Percentiles rank a stretch among this genome's conserved stretches.
These are phyloP conservation scores for Manis crassicaudata DNA, from an alignment of 2,797 vertebrate species.

Conservation along the genomic window DNA sequence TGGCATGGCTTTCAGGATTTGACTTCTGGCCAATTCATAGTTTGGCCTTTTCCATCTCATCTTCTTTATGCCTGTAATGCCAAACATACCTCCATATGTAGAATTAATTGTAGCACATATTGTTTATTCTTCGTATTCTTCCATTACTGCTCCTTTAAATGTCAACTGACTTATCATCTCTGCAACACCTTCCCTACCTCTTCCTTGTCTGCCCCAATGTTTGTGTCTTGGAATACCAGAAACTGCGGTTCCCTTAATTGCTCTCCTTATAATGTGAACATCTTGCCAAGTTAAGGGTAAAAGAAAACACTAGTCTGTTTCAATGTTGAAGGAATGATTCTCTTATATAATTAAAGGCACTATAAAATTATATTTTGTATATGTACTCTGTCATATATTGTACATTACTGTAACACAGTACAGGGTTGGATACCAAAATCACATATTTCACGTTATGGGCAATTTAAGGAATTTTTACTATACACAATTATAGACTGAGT, in stretches of 20 bases:
- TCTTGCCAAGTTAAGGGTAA: background rate
- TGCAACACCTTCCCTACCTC: background rate
- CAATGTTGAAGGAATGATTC: background rate
- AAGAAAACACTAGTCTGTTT: background rate
- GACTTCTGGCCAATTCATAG: background rate
- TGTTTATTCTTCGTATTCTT: background rate
- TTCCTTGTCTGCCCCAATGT: background rate
- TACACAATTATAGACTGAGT: background rate
- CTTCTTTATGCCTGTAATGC: background rate
- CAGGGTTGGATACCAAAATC: constrained; percentile 11
- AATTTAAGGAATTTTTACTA: constrained; percentile 17
- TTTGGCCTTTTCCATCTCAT: background rate
- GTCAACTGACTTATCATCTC: background rate
- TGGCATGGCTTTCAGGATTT: background rate
- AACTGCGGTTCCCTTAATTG: background rate
- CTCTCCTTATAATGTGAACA: background rate
- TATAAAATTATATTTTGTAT: constrained; percentile 33
- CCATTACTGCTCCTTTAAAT: background rate
- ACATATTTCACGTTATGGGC: background rate
- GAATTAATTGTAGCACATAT: background rate
- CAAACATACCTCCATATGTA: background rate
- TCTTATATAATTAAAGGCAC: background rate
- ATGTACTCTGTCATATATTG: constrained; percentile 12
- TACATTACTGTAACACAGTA: background rate
- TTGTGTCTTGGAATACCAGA: background rate